Base-by-base conservation (phyloP, 2,888 invertebrate genomes). In the Creontiades dilutus region DNA sequence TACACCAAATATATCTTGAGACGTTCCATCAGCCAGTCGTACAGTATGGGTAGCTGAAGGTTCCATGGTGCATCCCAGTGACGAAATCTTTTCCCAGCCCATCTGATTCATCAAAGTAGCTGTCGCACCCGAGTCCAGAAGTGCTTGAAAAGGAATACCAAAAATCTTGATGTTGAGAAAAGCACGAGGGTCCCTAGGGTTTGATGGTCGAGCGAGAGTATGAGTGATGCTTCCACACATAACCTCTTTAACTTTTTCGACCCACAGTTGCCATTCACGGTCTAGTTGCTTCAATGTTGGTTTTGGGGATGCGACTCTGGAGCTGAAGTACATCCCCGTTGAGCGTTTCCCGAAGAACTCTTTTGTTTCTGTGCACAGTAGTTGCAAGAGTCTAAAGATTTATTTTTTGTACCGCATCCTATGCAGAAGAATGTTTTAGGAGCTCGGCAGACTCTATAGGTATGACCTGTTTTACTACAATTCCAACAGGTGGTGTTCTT, bases 271-370 rank as follows among this genome's bases (percentile, higher is more conserved):
- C 75, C 88, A 46, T 19, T 23, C 47, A n/a, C 9, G 11, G 27
- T 27, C 82, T 23, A 48, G 48, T 13, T 48, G 46, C 48, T 48
- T 23, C 16, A 28, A 2, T 2, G 14, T 76, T 28, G 14, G 11
- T 46, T 28, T 76, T 28, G 76, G 76, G 28, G 76, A 76, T 46
- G 76, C 4, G 76, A 12, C 46, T 5, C 28, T 0, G 0, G 37
- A 4, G 4, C 11, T 76, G 5, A 28, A 12, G 55, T 48, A 82
- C 75, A 55, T 78, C 90, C 78, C 76, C 86, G 3, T 14, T 12
- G 9, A 48, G 2, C 90, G 90, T 90, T 90, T 90, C 86, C 86
- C 86, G 37, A 37, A 37, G n/a, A n/a, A n/a, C n/a, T n/a, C n/a
- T n/a, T n/a, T n/a, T 37, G 37, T 2, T 37, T 37, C 13, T 7